Evolutionary conservation across 2,888 invertebrate species (phyloP), one percentile per base, ranked within the genome.

Genomic region (Dendrolimus houi): DNA sequence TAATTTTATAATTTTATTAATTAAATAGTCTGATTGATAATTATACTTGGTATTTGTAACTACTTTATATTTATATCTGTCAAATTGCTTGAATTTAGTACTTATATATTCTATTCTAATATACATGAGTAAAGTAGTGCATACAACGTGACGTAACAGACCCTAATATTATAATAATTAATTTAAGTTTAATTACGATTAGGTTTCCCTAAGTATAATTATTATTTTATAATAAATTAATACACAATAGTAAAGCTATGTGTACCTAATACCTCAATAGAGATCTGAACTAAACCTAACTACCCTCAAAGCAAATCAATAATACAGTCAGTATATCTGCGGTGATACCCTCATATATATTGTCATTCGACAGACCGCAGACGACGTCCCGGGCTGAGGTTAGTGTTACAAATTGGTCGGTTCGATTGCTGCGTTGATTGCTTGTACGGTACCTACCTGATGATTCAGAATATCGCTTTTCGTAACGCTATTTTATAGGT

Each of bases 401-500:
- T 67, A 66, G 69, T 65, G 64, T 72, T 72, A 70, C 73, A 75
- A 77, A 77, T 79, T 75, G 73, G 67, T 64, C 47, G 47, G 55
- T 53, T 54, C 58, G 55, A 58, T 55, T 58, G 29, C 29, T 29
- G 6, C 29, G 29, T 6, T 29, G 29, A 47, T 47, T 47, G 47
- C 9, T 47, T 47, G 47, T 47, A 47, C 12, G 47, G 47, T 47
- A 29, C 12, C 9, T 47, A 47, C 12, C 12, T 6, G 47, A 47
- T 47, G 47, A 47, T 6, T 47, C 12, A 47, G 29, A 29, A 29
- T 29, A 6, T 29, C 29, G 29, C 29, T 0, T 29, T 29, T 29
- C 29, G 29, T 29, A 29, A 29, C 29, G 29, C 6, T 29, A 29
- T 29, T 29, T 29, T 29, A 29, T 29, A 29, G 29, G 6, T 29